Percentiles rank a stretch among this genome's conserved stretches.
Conservation (phyloP, 2,888 invertebrate species). For the Harmothoe impar region DNA sequence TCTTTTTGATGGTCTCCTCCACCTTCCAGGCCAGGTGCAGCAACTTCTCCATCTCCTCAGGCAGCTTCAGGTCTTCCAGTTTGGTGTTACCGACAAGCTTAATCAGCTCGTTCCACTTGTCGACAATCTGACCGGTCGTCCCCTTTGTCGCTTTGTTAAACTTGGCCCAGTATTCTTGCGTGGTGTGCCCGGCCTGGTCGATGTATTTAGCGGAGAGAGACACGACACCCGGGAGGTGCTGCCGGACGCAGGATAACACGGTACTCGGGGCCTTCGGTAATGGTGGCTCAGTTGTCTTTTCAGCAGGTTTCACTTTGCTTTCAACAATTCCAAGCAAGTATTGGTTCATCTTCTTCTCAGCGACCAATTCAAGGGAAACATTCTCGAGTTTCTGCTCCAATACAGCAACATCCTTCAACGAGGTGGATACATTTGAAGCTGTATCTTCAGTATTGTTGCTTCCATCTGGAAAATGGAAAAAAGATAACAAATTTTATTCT, state of each 20-base stretch:
- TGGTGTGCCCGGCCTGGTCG: background rate
- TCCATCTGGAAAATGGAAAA: no score
- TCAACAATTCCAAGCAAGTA: background rate
- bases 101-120: background rate
- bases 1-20: background rate
- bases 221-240: background rate
- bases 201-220: background rate
- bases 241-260: constrained; percentile 1
- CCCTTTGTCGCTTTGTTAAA: background rate
- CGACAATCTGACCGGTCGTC: background rate
- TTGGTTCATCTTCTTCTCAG: constrained; percentile 23
- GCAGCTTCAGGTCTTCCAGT: background rate
- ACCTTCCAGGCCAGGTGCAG: background rate
- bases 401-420: background rate
- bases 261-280: background rate
- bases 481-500: no score
- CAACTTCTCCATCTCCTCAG: background rate
- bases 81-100: background rate
- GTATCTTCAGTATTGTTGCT: background rate
- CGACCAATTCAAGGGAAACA: background rate
- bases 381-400: constrained; percentile 5
- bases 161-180: background rate
- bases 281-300: background rate
- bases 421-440: background rate
- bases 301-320: background rate